These are phyloP conservation scores for Acropternis orthonyx DNA, from an alignment of 2,797 vertebrate species.

Conservation along the genomic window DNA sequence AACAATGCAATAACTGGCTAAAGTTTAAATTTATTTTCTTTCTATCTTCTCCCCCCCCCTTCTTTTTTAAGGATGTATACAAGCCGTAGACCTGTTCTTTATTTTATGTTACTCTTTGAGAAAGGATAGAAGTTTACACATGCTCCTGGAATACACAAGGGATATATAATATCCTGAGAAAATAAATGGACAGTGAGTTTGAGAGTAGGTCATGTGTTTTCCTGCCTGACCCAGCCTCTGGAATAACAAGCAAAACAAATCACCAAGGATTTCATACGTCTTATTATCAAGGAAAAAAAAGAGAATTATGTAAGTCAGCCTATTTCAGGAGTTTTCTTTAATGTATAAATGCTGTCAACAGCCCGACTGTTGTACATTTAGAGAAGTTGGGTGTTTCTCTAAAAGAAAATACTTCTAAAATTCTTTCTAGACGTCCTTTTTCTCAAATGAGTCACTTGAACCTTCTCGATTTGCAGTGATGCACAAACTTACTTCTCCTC, in stretches of 20 bases:
- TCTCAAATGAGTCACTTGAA: neutral
- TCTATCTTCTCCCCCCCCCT: accelerated
- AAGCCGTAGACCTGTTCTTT: neutral
- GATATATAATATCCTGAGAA: neutral
- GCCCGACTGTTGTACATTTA: neutral
- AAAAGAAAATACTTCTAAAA: neutral
- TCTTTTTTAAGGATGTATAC: neutral
- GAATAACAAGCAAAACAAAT: neutral
- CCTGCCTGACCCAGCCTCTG: neutral
- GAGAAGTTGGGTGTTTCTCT: neutral
- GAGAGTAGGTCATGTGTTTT: neutral
- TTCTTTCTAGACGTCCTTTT: neutral
- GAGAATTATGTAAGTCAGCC: neutral
- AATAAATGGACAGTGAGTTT: neutral
- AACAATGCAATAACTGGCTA: neutral
- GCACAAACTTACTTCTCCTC: neutral
- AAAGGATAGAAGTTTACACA: neutral
- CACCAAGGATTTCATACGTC: neutral
- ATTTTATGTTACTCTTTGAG: neutral
- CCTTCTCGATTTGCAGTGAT: neutral
- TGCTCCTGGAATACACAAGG: neutral
- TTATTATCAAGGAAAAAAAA: neutral
- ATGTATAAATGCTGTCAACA: neutral
- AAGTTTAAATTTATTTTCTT: neutral
- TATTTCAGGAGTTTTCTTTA: neutral